These are phyloP conservation scores for Motacilla alba DNA, from an alignment of 2,113 vertebrate genomes.

Conservation along the genomic window DNA sequence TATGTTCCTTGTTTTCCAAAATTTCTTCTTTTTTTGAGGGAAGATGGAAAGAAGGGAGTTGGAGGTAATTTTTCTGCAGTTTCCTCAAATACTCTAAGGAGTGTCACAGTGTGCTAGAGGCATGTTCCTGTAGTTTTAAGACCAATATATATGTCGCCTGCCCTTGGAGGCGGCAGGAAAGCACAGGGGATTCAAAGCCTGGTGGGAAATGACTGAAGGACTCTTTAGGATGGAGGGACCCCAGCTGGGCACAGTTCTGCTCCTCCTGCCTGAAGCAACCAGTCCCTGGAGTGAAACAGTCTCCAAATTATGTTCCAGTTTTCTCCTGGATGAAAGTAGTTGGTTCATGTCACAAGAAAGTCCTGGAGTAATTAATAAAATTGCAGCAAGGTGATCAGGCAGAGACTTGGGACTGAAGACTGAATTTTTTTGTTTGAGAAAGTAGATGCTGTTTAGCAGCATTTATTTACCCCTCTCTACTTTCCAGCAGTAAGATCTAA, in stretches of 20 bases:
- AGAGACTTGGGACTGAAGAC: neutral
- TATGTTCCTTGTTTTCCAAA: neutral
- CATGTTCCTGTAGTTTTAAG: neutral
- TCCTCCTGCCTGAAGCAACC: neutral
- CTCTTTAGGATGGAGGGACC: neutral
- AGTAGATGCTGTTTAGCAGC: neutral
- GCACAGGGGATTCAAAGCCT: neutral
- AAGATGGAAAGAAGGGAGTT: neutral
- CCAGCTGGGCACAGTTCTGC: neutral
- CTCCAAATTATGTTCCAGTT: neutral
- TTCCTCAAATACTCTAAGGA: neutral
- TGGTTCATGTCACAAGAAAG: neutral
- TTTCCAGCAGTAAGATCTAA: neutral
- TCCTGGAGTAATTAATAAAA: neutral
- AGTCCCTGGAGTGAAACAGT: neutral
- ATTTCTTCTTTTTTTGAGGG: neutral
- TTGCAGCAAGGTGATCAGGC: neutral
- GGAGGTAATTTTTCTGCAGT: neutral
- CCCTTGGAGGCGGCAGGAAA: neutral
- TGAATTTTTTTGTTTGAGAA: neutral
- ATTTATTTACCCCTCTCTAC: neutral
- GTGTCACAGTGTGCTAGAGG: neutral
- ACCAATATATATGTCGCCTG: neutral
- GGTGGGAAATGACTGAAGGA: neutral
- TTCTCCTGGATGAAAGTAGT: neutral